Conservation (phyloP, 2,888 invertebrate genomes). For the Gastracanthus pulcherrimus region DNA sequence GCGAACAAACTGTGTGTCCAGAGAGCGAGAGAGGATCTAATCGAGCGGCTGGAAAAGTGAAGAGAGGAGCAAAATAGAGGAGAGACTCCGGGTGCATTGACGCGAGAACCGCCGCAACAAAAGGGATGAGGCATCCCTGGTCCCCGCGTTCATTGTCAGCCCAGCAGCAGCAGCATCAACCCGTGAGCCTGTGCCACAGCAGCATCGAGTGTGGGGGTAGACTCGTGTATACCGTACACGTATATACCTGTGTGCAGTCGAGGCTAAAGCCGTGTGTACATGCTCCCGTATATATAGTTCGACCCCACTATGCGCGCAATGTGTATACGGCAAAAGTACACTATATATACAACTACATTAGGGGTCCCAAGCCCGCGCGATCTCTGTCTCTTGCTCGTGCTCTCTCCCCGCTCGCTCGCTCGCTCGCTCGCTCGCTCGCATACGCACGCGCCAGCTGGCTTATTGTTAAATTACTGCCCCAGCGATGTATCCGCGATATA, state of each 20-base stretch:
- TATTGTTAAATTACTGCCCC: conserved; percentile 76
- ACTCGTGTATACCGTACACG: conserved; percentile 52
- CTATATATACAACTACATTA: conserved; percentile 72
- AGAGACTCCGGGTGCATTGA: conserved; percentile 75
- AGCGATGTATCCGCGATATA: conserved; percentile 70
- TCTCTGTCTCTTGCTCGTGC: conserved; percentile 64
- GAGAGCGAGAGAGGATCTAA: conserved; percentile 39
- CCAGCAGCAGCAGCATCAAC: background rate
- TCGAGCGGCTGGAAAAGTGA: conserved; percentile 57
- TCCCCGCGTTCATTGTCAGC: conserved; percentile 71
- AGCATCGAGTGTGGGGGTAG: conserved; percentile 53
- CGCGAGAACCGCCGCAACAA: conserved; percentile 77
- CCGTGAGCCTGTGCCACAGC: background rate
- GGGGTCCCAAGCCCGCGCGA: conserved; percentile 75
- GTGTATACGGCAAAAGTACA: conserved; percentile 66
- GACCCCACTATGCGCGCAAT: too few relatives aligned
- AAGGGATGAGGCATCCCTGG: conserved; percentile 73
- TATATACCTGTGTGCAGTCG: conserved; percentile 28
- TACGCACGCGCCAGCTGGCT: conserved; percentile 78
- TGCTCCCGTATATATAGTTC: background rate
- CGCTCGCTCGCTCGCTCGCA: conserved; percentile 14
- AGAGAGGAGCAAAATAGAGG: conserved; percentile 50
- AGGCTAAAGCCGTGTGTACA: background rate
- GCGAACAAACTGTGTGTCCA: conserved; percentile 28
- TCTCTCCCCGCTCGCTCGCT: background rate